Evolutionary conservation across 2,113 vertebrate genomes (phyloP).

Genomic region (Chloebia gouldiae): DNA sequence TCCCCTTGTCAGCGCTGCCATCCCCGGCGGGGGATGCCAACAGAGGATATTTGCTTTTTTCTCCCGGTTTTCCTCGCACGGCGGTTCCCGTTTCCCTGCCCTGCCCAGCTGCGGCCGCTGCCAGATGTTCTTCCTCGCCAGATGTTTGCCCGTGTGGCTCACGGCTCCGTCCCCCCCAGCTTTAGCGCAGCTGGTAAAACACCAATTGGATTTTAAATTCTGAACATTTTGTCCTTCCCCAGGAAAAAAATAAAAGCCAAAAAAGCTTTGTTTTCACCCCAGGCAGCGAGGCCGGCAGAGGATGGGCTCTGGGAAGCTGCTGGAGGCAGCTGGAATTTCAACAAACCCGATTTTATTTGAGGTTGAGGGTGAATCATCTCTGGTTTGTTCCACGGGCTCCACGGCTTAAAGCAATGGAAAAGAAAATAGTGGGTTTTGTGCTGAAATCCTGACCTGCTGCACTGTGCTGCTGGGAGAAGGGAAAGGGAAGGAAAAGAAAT

Average conservation of each 20-base stretch:
- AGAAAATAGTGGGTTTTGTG: not conserved
- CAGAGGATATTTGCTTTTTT: fast-evolving
- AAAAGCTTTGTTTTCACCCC: not conserved
- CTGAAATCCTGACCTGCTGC: not conserved
- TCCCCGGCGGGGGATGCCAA: fast-evolving
- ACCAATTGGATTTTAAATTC: not conserved
- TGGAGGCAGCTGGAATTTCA: not conserved
- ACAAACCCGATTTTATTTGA: not conserved
- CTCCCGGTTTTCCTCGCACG: not conserved
- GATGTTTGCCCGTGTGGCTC: not conserved
- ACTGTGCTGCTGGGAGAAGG: fast-evolving
- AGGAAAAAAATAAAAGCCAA: fast-evolving
- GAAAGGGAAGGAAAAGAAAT: not conserved
- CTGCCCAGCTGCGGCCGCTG: not conserved
- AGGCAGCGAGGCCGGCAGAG: fast-evolving
- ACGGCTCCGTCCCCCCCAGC: not conserved
- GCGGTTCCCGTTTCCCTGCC: not conserved
- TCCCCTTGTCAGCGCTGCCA: fast-evolving
- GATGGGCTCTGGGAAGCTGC: fast-evolving
- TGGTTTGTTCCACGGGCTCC: not conserved
- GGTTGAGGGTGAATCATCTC: not conserved
- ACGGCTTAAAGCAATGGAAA: fast-evolving
- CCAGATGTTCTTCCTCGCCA: not conserved
- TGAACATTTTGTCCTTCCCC: fast-evolving
- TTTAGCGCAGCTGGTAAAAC: not conserved